phyloP scores from a whole-genome alignment of 2,113 vertebrate genomes.

The Phodopus roborovskii region DNA sequence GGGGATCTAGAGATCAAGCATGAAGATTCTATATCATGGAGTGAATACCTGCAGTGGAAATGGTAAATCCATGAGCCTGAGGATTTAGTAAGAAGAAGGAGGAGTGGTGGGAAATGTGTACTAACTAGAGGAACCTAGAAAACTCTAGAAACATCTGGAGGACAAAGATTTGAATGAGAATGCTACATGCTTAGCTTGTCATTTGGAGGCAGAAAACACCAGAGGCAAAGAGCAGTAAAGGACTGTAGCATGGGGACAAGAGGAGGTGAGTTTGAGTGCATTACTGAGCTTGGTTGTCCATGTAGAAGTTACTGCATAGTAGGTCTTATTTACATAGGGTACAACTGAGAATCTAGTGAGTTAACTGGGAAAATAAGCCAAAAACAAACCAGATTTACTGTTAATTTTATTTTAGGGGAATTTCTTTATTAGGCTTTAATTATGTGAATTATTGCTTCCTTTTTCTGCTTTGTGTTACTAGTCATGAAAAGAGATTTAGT shows the following conservation, averaged over 20 bases:
- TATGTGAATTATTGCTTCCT: background rate
- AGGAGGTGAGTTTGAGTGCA: background rate
- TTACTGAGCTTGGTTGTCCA: background rate
- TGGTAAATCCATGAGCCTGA: background rate
- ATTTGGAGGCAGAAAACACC: background rate
- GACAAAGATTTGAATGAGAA: background rate
- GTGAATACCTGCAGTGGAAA: background rate
- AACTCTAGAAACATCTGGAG: background rate
- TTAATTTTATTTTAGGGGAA: constrained; percentile 48
- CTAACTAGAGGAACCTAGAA: background rate
- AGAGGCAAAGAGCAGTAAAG: background rate
- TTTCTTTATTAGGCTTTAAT: constrained; percentile 36
- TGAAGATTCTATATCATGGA: background rate
- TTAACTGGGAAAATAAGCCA: background rate
- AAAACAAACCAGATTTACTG: background rate
- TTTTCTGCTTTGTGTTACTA: background rate
- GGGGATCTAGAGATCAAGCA: background rate
- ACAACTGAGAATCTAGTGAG: background rate
- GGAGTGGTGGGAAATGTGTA: background rate
- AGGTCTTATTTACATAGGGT: constrained; percentile 10
- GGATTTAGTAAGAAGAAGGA: background rate
- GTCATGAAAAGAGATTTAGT: constrained; percentile 10
- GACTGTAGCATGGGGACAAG: background rate
- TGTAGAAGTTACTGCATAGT: background rate
- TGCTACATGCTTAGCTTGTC: background rate